Evolutionary conservation across 2,797 vertebrate genomes (phyloP), one percentile per base, ranked within the genome.

Genomic region (Anableps anableps): DNA sequence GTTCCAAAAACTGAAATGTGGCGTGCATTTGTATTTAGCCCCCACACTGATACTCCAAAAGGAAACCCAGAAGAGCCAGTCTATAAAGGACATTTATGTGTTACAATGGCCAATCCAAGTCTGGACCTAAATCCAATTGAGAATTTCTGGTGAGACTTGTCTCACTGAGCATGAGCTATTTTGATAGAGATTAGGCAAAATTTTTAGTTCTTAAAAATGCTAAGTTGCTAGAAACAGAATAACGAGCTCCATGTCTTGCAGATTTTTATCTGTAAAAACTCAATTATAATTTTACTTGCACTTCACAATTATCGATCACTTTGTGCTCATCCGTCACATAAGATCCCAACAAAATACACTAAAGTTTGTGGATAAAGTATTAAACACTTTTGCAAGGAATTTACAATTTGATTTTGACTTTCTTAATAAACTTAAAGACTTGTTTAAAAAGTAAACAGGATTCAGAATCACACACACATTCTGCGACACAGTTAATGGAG

Each of bases 401-500:
- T 41, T 26, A 5, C 10, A 11, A 43, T 43, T 26, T 68, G 1
- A 26, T 68, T 70, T 26, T 1, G 14, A 21, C 60, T 36, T 31
- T 64, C 21, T 41, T 1, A 21, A n/a, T 14, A 70, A 43, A 70
- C 21, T 41, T 70, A 43, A 41, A 70, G 41, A 43, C 38, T 1
- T 41, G 7, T 70, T 45, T 71, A 17, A 71, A 43, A 45, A n/a
- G 26, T 41, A 11, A 70, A 70, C 41, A n/a, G 26, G 4, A 29
- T 45, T 45, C 68, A 45, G 10, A 43, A 14, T 45, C 26, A 16
- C 5, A 26, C 21, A 43, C 23, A n/a, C 36, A 68, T 23, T 53
- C 58, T 78, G 64, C 4, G 58, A 53, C 26, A 41, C 43, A 68
- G 41, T n/a, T 11, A 72, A 80, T 80, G 71, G 86, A 47, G 62